Evolutionary conservation across 2,888 invertebrate species (phyloP), one percentile per base, ranked within the genome.

Genomic region (Hoplodrina blanda): DNA sequence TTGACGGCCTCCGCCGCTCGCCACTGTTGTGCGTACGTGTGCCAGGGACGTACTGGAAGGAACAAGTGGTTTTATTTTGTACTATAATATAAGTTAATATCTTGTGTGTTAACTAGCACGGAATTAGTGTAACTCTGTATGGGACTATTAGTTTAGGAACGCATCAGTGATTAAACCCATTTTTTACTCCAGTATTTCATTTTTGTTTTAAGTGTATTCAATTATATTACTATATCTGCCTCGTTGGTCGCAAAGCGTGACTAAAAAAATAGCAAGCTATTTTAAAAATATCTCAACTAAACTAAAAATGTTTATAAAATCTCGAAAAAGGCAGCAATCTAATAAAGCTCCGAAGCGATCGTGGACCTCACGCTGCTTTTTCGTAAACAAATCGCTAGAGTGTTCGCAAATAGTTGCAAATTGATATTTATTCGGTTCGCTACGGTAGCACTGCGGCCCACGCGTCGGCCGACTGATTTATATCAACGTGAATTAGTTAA

Each of bases 361-460:
- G 8, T 15, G 55, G 19, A 69, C 61, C 52, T 20, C 69, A 68
- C 61, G 62, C 71, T 81, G 83, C 85, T 85, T 17, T 71, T 62
- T 82, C 85, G 85, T 87, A 89, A 90, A 91, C 89, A 93, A 89
- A 89, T 84, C 73, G 79, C 56, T 80, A 68, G 73, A 69, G 80
- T 86, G 85, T 89, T 87, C 84, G 85, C 84, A 71, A 81, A 75
- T 82, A 68, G 78, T 69, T 84, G 81, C 84, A 87, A 90, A 92
- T 91, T 91, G 88, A 91, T 90, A 92, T 93, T 91, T 92, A 92
- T 92, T 89, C 81, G 85, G 84, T 80, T 81, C 76, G 73, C 52
- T 20, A 37, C 68, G 69, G 72, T 81, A 83, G 80, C 63, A 84
- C 73, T 46, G 71, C 77, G 69, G 78, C 73, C 75, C 55, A 60